phyloP scores from a whole-genome alignment of 2,113 vertebrate genomes.

The Myodes glareolus region DNA sequence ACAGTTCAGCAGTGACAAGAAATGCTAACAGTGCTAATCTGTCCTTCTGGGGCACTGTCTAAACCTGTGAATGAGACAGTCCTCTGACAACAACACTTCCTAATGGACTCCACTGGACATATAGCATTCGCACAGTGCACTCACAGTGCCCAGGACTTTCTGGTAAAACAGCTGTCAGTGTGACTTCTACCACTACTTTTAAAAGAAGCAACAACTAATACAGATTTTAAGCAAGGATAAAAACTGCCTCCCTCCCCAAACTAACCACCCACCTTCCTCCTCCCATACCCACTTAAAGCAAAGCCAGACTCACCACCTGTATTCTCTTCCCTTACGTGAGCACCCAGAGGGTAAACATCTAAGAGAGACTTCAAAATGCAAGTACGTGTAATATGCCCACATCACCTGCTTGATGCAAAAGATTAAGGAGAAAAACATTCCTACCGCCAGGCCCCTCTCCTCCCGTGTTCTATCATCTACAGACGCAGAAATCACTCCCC shows the following conservation, averaged over 20 bases:
- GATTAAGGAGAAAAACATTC: neutral
- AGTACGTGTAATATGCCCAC: neutral
- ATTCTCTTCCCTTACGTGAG: neutral
- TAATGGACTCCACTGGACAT: neutral
- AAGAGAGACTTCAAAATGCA: neutral
- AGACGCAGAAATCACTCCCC: slow-evolving; percentile 98
- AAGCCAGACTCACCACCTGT: neutral
- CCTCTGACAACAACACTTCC: neutral
- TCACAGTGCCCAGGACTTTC: neutral
- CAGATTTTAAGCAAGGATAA: neutral
- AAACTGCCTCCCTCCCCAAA: neutral
- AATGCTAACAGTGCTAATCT: too few species aligned
- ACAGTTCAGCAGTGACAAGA: neutral
- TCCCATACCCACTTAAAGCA: neutral
- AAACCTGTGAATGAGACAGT: neutral
- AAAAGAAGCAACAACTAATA: slow-evolving; percentile 10
- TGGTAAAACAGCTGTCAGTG: slow-evolving; percentile 16
- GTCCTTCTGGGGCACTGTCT: neutral
- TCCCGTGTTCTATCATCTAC: slow-evolving; percentile 97
- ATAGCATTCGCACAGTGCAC: neutral
- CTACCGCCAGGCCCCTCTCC: slow-evolving; percentile 95
- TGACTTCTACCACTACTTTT: neutral
- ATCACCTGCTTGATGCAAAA: slow-evolving; percentile 17
- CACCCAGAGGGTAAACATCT: neutral
- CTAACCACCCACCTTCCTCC: neutral